Evolutionary conservation across 2,888 invertebrate species (phyloP).

Genomic region (Syrista parreyssii): DNA sequence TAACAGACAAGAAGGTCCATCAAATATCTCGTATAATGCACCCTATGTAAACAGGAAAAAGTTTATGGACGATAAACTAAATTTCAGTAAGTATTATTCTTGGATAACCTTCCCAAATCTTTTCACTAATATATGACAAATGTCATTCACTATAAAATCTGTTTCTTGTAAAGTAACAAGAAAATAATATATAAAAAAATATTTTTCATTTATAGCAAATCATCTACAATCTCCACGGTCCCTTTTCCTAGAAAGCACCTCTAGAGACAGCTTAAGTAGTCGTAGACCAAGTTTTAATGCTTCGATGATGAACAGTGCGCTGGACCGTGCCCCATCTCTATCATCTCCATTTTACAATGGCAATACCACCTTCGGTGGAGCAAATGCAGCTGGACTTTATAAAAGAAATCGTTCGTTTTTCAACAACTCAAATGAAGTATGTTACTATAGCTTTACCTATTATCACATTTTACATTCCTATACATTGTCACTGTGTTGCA

Average conservation of each 20-base stretch:
- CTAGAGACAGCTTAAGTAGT: constrained; percentile 67
- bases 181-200: too few relatives aligned
- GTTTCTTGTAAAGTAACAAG: background rate
- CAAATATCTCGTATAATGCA: constrained; percentile 44
- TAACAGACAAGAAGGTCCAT: constrained; percentile 56
- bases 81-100: constrained; percentile 47
- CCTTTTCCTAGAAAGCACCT: constrained; percentile 61
- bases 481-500: too few relatives aligned
- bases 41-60: constrained; percentile 50
- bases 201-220: constrained; percentile 46
- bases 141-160: background rate
- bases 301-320: constrained; percentile 65
- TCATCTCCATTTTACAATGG: constrained; percentile 82
- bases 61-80: constrained; percentile 54
- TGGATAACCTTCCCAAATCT: background rate
- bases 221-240: constrained; percentile 61
- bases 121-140: background rate
- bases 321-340: constrained; percentile 63
- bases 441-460: constrained; percentile 2
- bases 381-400: constrained; percentile 64
- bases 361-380: constrained; percentile 81
- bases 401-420: constrained; percentile 47
- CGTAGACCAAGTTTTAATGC: constrained; percentile 69
- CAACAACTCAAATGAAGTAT: constrained; percentile 47
- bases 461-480: background rate